A percentile compares a stretch with the other conserved stretches of the same genome.
Evolutionary conservation across 2,113 vertebrate genomes (phyloP).

Genomic region (Hypocryptadius cinnamomeus): DNA sequence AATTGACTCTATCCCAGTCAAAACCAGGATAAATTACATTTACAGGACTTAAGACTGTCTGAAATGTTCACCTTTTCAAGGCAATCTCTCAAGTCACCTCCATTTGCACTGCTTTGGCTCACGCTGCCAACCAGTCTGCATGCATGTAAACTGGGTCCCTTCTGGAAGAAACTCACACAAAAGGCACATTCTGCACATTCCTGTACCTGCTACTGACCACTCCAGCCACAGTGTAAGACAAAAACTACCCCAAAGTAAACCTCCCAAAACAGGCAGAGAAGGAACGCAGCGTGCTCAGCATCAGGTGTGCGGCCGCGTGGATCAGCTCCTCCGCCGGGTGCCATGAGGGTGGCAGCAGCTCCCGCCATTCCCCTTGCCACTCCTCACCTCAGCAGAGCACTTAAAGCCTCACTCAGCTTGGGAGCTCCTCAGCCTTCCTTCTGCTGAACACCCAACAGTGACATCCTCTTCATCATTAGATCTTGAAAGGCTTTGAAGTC

Average conservation of each 20-base stretch:
- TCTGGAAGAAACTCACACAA: background rate
- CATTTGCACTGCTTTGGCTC: background rate
- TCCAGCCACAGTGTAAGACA: background rate
- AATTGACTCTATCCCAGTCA: background rate
- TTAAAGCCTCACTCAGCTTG: rapidly evolving
- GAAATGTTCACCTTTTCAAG: background rate
- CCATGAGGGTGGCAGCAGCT: rapidly evolving
- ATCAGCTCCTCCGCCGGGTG: rapidly evolving
- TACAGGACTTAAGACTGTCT: background rate
- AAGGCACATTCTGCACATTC: background rate
- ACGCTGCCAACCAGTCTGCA: rapidly evolving
- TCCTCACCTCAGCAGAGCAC: background rate
- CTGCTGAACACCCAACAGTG: background rate
- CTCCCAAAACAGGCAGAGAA: background rate
- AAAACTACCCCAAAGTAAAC: no score
- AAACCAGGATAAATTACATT: background rate
- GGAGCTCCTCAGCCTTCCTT: background rate
- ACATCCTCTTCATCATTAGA: background rate
- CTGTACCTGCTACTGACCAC: background rate
- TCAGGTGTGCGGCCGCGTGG: rapidly evolving
- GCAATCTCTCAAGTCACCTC: background rate
- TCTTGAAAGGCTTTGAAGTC: background rate
- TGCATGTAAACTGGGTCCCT: rapidly evolving
- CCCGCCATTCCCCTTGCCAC: rapidly evolving
- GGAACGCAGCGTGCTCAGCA: rapidly evolving